Conservation (phyloP, 2,113 vertebrate species). For the Procavia capensis region DNA sequence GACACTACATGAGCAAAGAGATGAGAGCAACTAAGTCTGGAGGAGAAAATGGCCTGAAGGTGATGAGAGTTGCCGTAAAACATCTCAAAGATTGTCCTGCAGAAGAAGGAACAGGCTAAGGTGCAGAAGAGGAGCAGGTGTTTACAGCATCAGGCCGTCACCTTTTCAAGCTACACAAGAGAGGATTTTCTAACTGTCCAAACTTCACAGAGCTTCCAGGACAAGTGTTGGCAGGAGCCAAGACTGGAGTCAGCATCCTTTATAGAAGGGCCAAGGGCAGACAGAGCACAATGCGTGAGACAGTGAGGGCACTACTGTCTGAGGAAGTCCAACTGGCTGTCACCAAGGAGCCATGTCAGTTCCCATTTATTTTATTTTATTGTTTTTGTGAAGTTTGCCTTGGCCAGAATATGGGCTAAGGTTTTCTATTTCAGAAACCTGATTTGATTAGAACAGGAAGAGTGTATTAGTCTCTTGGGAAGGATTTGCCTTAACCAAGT, state of each 20-base stretch:
- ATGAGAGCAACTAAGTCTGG: not conserved
- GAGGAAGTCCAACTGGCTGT: not conserved
- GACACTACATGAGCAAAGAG: not conserved
- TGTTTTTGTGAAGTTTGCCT: not conserved
- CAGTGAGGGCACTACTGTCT: fast-evolving
- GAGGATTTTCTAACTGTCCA: not conserved
- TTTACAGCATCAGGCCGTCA: not conserved
- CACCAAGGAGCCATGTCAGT: not conserved
- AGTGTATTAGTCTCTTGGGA: not conserved
- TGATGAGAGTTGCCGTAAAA: not conserved
- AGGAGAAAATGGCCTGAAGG: not conserved
- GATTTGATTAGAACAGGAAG: not conserved
- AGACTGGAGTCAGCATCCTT: not conserved
- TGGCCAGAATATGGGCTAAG: not conserved
- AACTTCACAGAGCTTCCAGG: not conserved
- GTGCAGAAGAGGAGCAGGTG: not conserved
- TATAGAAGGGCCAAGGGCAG: not conserved
- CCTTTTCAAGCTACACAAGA: not conserved
- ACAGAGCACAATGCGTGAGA: fast-evolving
- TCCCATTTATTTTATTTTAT: not conserved
- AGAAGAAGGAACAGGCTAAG: not conserved
- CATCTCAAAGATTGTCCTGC: not conserved
- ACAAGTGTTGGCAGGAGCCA: not conserved
- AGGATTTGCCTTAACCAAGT: not conserved
- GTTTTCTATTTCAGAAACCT: constrained; percentile 3